Base-by-base conservation (phyloP, 2,113 vertebrate species). In the Salvelinus namaycush region DNA sequence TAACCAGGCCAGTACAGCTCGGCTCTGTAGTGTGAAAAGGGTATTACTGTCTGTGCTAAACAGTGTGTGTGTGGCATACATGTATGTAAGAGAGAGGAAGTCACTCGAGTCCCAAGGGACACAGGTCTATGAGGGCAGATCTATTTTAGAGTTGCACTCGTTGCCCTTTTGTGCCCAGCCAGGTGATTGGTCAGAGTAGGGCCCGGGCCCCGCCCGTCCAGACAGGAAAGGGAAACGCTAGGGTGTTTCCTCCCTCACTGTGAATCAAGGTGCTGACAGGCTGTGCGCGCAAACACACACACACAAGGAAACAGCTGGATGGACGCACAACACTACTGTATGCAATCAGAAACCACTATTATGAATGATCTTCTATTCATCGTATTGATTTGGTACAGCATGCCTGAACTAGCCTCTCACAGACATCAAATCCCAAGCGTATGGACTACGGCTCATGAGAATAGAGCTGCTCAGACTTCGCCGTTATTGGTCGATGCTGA, bases 141-240 rank as follows among this genome's bases (percentile, higher is more conserved):
- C 73, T 86, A 81, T 88, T 85, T 82, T 57, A 78, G 75, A 75
- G 83, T 18, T 54, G 64, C 0, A 12, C n/a, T 69, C 20, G 66
- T 67, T 72, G 69, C 76, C 69, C 1, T 62, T 75, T 20, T 2
- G 27, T 87, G 84, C 70, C 78, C 76, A 79, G 54, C 66, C 68
- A 79, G 81, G 76, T 87, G 83, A 79, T 49, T 54, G 75, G 80
- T 85, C 64, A 76, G 48, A 77, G 44, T 73, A 22, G 66, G 29
- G 67, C 6, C 16, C 51, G 1, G 16, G 77, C 31, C 70, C 76
- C 49, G 69, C 79, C 67, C 27, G 26, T 70, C 20, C 79, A 91
- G 87, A 83, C 88, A 91, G 92, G 91, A 93, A 93, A 87, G 26
- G 88, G 84, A 90, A 89, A 88, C 74, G 31, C 54, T 73, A 70